Percentiles rank a stretch among this genome's conserved stretches.
Evolutionary conservation across 37 sponge, comb jelly and placozoan genomes (phyloP).

Genomic region (Theonella swinhoei): DNA sequence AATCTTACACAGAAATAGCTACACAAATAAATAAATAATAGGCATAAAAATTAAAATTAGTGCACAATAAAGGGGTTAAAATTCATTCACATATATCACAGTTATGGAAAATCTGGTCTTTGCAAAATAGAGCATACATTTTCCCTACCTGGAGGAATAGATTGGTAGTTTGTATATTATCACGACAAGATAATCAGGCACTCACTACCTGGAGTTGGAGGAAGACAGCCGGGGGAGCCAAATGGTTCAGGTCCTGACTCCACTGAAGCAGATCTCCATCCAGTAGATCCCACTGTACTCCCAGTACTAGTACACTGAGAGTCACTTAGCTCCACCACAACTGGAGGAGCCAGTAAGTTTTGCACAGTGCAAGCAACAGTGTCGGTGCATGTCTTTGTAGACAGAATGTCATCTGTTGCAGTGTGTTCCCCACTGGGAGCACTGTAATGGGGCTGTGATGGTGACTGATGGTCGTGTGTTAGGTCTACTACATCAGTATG

Average conservation of each 20-base stretch:
- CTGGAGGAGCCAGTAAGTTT: neutral
- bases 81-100: neutral
- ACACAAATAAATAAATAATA: neutral
- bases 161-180: too few species aligned
- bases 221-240: slow-evolving; percentile 27
- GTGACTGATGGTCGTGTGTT: neutral
- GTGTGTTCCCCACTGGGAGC: too few species aligned
- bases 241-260: neutral
- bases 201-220: slow-evolving; percentile 53
- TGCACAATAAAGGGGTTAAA: neutral
- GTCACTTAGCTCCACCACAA: slow-evolving; percentile 2
- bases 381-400: neutral
- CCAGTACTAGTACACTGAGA: neutral
- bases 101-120: neutral
- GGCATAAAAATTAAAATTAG: neutral
- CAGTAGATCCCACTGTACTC: neutral
- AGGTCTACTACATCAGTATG: slow-evolving; percentile 5
- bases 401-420: neutral
- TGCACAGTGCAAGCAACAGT: neutral
- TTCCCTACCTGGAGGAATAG: too few species aligned
- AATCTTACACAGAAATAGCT: neutral
- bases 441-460: neutral
- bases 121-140: neutral
- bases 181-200: too few species aligned
- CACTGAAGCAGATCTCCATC: neutral